Base-by-base conservation (phyloP, 2,797 vertebrate species). In the Petrocephalus schoutedeni region DNA sequence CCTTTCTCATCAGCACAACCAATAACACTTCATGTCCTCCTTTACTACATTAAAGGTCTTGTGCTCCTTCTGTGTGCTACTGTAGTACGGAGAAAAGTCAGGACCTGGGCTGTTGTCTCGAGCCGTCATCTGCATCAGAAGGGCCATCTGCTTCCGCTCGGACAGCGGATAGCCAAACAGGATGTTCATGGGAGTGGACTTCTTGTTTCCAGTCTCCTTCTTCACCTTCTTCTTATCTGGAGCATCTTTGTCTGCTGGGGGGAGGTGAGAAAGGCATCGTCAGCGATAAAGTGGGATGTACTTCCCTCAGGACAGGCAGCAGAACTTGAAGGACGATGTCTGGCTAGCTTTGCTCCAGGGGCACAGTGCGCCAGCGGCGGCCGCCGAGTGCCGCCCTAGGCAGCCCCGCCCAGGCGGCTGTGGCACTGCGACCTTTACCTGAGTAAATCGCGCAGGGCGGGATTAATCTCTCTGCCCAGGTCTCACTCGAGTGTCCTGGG, bases 111-210 rank as follows among this genome's bases (percentile, higher is more conserved):
- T 99, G 95, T 99, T 97, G 94, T 97, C 97, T 94, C 96, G 97
- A 89, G 98, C 98, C 16, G 98, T 99, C 98, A 99, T 99, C 95
- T 99, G 98, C 98, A 99, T 99, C 54, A 99, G 96, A 89, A 99
- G 98, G 87, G 98, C 98, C 98, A 99, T 99, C 96, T 99, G 98
- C 91, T 99, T 99, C 91, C 98, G 96, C 91, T 99, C 98, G 0
- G 98, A 99, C 91, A 99, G 95, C 41, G 98, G 98, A 92, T 99
- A 99, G 89, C 98, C 98, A 92, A 99, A 99, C 91, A 99, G 96
- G 91, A 99, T 98, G 94, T 97, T 98, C 87, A 98, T 96, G 28
- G 98, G 97, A 86, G 98, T 96, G 28, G 97, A 96, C 93, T 98
- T 99, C 94, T 98, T 99, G 93, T 94, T 97, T 91, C 96, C 97